Evolutionary conservation across 1,140 invertebrate species (phyloP), one percentile per base, ranked within the genome.

Genomic region (Drosophila nigrodunni): DNA sequence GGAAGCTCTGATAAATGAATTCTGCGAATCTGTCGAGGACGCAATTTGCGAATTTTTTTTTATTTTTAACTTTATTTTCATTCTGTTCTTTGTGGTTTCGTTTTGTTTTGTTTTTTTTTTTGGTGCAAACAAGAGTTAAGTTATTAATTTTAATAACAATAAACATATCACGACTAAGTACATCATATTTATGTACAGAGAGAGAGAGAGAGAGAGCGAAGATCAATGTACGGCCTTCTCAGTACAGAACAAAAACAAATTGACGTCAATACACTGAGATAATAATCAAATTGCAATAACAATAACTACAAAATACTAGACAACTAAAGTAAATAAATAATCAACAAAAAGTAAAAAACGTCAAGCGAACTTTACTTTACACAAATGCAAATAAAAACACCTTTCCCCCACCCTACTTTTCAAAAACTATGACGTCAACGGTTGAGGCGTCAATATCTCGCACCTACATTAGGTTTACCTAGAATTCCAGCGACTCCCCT

Each of bases 251-350:
- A 76, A 82, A 82, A 71, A 73, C 67, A 80, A 83, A 83, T 80
- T 87, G 83, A 87, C 80, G 83, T 87, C 80, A 87, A 83, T 78
- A 73, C 62, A 67, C 74, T 47, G 78, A 77, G 83, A 87, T 88
- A 88, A 88, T 82, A 76, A 60, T 74, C 71, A 70, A 82, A 77
- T 66, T 79, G 82, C 82, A 82, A 55, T 64, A 79, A 72, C 61
- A 79, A 67, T 30, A 75, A 69, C 9, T 55, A 41, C 47, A 65
- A 44, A 47, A 30, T 35, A 62, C 46, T 25, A 80, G 59, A 46
- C 30, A 13, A 73, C 41, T 54, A 70, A 62, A 77, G 41, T 58
- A 60, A 70, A 77, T 62, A 70, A 75, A 75, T 58, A 70, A 55
- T 34, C 44, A 50, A 72, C 60, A 72, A 64, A 66, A 30, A 30